phyloP scores from a whole-genome alignment of 2,797 vertebrate genomes.

The Erethizon dorsatum region DNA sequence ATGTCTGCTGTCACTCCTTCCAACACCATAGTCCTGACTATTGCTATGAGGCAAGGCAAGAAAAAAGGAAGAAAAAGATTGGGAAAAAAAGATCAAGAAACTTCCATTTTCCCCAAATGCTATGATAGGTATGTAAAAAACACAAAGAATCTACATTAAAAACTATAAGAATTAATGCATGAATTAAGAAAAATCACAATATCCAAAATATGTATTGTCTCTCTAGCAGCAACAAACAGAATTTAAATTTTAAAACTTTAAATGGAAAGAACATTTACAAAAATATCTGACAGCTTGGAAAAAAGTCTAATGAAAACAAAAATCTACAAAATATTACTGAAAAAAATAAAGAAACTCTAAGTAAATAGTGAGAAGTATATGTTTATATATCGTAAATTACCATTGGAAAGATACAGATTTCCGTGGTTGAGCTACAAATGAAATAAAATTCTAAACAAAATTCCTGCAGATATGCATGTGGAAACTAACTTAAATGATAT shows the following conservation, averaged over 20 bases:
- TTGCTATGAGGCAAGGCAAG: background rate
- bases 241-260: constrained; percentile 36
- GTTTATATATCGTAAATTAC: background rate
- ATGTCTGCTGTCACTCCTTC: background rate
- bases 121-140: background rate
- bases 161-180: background rate
- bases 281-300: background rate
- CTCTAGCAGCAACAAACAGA: background rate
- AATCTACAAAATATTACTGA: constrained; percentile 1
- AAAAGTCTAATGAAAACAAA: constrained; percentile 48
- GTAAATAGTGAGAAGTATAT: background rate
- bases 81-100: background rate
- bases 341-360: constrained; percentile 33
- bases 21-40: background rate
- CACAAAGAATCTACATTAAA: background rate
- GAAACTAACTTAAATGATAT: constrained; percentile 5
- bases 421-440: background rate
- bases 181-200: background rate
- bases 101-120: background rate
- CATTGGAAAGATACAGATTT: constrained; percentile 27
- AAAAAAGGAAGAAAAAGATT: background rate
- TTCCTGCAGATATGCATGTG: background rate
- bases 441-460: constrained; percentile 40
- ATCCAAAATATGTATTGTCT: constrained; percentile 1
- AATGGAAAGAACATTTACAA: background rate